Evolutionary conservation across 2,888 invertebrate genomes (phyloP), one percentile per base, ranked within the genome.

Genomic region (Caenorhabditis uteleia): DNA sequence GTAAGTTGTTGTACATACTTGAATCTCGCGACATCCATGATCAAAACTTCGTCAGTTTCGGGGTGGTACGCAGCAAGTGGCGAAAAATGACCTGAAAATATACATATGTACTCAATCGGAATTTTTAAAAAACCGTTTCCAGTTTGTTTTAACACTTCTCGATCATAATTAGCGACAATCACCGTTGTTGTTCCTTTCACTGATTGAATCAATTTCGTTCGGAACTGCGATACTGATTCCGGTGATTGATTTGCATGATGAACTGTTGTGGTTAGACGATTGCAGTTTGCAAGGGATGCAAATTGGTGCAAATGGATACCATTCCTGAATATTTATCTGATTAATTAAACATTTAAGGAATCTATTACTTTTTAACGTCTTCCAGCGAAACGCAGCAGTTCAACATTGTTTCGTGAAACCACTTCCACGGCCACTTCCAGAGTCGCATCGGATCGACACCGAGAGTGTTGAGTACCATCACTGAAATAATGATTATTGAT

Each of bases 341-440:
- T n/a, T n/a, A n/a, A n/a, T n/a, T n/a, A n/a, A n/a, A n/a, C n/a
- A n/a, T n/a, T n/a, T n/a, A n/a, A n/a, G n/a, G n/a, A n/a, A n/a
- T 12, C 39, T 36, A 51, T 33, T 26, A 71, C 71, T 55, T 68
- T 62, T 58, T 70, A 34, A 83, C 75, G 21, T 66, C 55, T 27
- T 81, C 75, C 26, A 84, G 60, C 0, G 84, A 80, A 2, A 83
- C 78, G 62, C 85, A 85, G 57, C 84, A 85, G 59, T 85, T 84
- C 16, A 85, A 74, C 85, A 85, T 85, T 31, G 82, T 75, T 68
- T 85, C 85, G 67, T 85, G 84, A 68, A 85, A 85, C 82, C 84
- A 85, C 16, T 84, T 74, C 85, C 85, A 85, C 3, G 83, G 80
- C 0, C 83, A 82, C 61, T 83, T 83, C 84, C 84, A 84, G 0